Evolutionary conservation across 2,888 invertebrate genomes (phyloP), one percentile per base, ranked within the genome.

Genomic region (Tachystola acroxantha): DNA sequence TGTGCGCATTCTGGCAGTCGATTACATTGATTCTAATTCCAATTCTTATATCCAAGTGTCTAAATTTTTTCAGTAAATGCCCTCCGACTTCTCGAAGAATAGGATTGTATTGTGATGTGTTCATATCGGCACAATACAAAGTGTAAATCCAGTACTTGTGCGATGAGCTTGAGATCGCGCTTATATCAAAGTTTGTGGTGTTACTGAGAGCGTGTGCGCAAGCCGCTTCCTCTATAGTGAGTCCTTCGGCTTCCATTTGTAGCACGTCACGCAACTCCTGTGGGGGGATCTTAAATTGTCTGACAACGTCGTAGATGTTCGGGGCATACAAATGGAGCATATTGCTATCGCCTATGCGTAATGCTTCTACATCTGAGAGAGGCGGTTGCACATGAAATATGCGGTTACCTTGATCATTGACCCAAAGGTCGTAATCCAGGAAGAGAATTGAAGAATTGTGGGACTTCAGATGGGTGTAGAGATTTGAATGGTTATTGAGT

Each of bases 381-480:
- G n/a, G 20, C 11, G 20, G 11, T 19, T 32, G 32, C 32, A 35
- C 35, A 38, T 39, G 35, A 27, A 33, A 14, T 27, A 14, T n/a
- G 22, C 34, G 22, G 3, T 6, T 19, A 9, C 3, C 9, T 0
- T 9, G 2, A 10, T 9, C 14, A 7, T 27, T 33, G 7, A 7
- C 19, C 63, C 58, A 64, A 16, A 64, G 31, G 13, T 55, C 45
- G 36, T 58, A 59, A 46, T 66, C 66, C 12, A 64, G 32, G 33
- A 64, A 60, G 9, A 67, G 43, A 28, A 58, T 50, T 0, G 58
- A 52, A 1, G 25, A 25, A 6, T 30, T 16, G n/a, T n/a, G n/a
- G n/a, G n/a, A n/a, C n/a, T n/a, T n/a, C n/a, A n/a, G n/a, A n/a
- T n/a, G n/a, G n/a, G n/a, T n/a, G n/a, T n/a, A n/a, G n/a, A n/a